These are phyloP conservation scores for Drosophila nikananu DNA, from an alignment of 1,140 invertebrate genomes.

Conservation along the genomic window DNA sequence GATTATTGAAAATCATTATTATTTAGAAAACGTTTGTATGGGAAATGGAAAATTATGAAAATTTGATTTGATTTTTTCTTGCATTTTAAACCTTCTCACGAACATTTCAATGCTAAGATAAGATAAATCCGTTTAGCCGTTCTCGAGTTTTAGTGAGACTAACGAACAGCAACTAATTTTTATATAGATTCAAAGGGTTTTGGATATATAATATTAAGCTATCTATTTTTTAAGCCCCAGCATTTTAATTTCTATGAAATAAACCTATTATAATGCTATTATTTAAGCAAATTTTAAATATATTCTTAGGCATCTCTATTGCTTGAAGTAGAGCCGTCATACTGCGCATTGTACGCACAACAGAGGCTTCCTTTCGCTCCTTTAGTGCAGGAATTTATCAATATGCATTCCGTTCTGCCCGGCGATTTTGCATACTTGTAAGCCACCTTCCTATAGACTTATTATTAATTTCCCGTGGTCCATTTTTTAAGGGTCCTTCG, in stretches of 20 bases:
- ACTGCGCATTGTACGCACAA: constrained; percentile 35
- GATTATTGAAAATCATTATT: too few relatives aligned
- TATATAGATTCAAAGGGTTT: too few relatives aligned
- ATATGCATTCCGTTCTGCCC: constrained; percentile 57
- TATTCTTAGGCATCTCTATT: constrained; percentile 9
- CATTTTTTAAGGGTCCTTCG: background rate
- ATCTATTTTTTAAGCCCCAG: background rate
- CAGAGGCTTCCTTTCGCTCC: constrained; percentile 7
- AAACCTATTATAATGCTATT: background rate
- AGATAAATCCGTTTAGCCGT: too few relatives aligned
- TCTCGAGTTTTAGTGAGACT: too few relatives aligned
- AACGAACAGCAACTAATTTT: too few relatives aligned
- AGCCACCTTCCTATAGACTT: constrained; percentile 15
- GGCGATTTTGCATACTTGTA: constrained; percentile 63
- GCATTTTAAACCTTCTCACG: too few relatives aligned
- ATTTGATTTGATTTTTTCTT: too few relatives aligned
- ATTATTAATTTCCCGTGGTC: constrained; percentile 37
- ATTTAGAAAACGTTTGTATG: too few relatives aligned
- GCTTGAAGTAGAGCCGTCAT: constrained; percentile 13
- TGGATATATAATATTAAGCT: too few relatives aligned
- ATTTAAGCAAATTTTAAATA: background rate
- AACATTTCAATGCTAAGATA: too few relatives aligned
- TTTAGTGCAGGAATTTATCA: constrained; percentile 65
- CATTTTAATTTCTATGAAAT: background rate
- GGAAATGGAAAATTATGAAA: too few relatives aligned